These are phyloP conservation scores for Syngnathus floridae DNA, from an alignment of 2,113 vertebrate genomes.

Conservation along the genomic window DNA sequence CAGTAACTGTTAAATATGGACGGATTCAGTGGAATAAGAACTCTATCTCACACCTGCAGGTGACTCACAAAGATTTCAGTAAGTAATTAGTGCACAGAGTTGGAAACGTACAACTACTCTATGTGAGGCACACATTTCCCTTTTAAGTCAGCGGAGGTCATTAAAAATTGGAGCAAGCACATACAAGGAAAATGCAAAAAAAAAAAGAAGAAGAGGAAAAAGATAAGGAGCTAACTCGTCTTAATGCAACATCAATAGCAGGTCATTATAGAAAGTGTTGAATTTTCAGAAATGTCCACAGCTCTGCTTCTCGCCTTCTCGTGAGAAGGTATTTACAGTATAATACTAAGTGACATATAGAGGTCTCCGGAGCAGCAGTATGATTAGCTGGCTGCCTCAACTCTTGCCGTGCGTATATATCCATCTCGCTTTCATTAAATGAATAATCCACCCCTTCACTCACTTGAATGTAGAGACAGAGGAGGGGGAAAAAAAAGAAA, in stretches of 20 bases:
- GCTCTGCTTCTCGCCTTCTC: slow-evolving; percentile 34
- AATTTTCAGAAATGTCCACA: slow-evolving; percentile 43
- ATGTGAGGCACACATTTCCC: slow-evolving; percentile 11
- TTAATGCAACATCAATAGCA: slow-evolving; percentile 38
- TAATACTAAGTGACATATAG: slow-evolving; percentile 67
- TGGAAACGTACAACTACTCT: slow-evolving; percentile 21
- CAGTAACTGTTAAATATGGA: slow-evolving; percentile 24
- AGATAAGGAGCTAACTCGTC: slow-evolving; percentile 53
- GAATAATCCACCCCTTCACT: slow-evolving; percentile 63
- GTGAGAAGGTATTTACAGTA: slow-evolving; percentile 53
- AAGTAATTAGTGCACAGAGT: slow-evolving; percentile 36
- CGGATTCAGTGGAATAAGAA: slow-evolving; percentile 32
- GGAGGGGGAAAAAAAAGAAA: background rate
- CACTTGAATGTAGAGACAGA: slow-evolving; percentile 23
- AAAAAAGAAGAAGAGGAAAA: slow-evolving; percentile 9
- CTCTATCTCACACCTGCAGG: slow-evolving; percentile 47
- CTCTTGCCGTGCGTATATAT: slow-evolving; percentile 48
- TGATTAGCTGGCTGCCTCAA: slow-evolving; percentile 53
- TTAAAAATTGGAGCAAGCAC: slow-evolving; percentile 43
- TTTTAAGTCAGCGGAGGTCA: slow-evolving; percentile 27
- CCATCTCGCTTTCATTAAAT: slow-evolving; percentile 56
- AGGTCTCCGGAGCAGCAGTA: slow-evolving; percentile 57
- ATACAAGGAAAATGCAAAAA: slow-evolving; percentile 1
- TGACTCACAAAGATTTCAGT: slow-evolving; percentile 30
- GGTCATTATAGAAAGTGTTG: slow-evolving; percentile 52